These are phyloP conservation scores for Chelonoidis abingdonii DNA, from an alignment of 2,113 vertebrate genomes.

Conservation along the genomic window DNA sequence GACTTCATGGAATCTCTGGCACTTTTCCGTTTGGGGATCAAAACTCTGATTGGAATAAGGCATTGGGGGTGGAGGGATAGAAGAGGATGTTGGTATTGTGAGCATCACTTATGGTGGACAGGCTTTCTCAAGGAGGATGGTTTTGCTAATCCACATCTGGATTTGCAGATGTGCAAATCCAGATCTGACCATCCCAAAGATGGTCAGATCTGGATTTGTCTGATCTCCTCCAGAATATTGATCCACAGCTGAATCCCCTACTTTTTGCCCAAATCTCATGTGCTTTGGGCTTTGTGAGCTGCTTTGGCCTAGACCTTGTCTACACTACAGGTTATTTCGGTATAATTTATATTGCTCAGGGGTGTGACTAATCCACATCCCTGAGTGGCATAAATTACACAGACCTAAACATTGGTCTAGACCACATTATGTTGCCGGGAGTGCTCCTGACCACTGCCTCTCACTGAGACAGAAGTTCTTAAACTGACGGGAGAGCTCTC, in stretches of 20 bases:
- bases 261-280: neutral
- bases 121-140: neutral
- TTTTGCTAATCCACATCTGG: neutral
- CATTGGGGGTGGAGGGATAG: neutral
- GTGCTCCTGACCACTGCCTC: no score
- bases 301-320: neutral
- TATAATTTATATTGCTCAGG: no score
- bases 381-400: no score
- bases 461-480: no score
- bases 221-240: neutral
- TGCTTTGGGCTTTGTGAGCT: neutral
- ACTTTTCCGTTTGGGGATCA: neutral
- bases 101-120: neutral
- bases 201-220: neutral
- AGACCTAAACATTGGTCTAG: no score
- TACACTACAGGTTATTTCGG: no score
- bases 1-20: neutral
- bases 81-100: neutral
- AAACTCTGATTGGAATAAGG: neutral
- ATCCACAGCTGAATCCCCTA: neutral
- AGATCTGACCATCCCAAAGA: neutral
- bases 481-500: no score
- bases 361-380: no score
- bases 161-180: no score
- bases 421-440: no score